Evolutionary conservation across 2,797 vertebrate genomes (phyloP), one percentile per base, ranked within the genome.

Genomic region (Poecilia wingei): DNA sequence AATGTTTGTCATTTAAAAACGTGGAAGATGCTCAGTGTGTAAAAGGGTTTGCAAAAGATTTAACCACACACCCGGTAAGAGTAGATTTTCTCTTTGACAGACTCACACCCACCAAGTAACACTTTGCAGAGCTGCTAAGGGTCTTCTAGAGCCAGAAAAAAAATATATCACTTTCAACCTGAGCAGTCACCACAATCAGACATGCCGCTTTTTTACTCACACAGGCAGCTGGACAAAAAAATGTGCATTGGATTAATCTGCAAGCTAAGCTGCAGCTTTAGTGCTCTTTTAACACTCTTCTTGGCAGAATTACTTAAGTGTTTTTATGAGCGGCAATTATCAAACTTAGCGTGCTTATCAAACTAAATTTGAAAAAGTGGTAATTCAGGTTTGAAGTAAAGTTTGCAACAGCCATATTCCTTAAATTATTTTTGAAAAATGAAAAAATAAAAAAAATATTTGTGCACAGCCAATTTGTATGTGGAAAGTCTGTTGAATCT

Each of bases 11-110:
- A 49, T 88, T 86, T 84, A 82, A 86, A 86, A 77, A 71, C 64
- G 82, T 78, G 77, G 80, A 81, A 86, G 85, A 86, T 28, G 81
- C 82, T 87, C 79, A 77, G 75, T 81, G 41, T 43, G 43, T 79
- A 90, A 81, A 81, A 66, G 74, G 72, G 79, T 74, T 46, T 49
- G 84, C 78, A 83, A 46, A 75, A 64, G 74, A 4, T 77, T 69
- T 73, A 85, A 87, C 89, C 88, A 88, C 87, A 87, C 22, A 75
- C 66, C 72, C 31, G 78, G 49, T 47, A 75, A 74, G 79, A 82
- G 77, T 72, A 66, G 78, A 79, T 79, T 72, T 33, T 72, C 61
- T 76, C 74, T 82, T 84, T 57, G 77, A 81, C 75, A 47, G 49
- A 68, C 81, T 82, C 75, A 77, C 79, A 53, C 39, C 78, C 71